Evolutionary conservation across 1,140 invertebrate genomes (phyloP).

Genomic region (Drosophila lowei): DNA sequence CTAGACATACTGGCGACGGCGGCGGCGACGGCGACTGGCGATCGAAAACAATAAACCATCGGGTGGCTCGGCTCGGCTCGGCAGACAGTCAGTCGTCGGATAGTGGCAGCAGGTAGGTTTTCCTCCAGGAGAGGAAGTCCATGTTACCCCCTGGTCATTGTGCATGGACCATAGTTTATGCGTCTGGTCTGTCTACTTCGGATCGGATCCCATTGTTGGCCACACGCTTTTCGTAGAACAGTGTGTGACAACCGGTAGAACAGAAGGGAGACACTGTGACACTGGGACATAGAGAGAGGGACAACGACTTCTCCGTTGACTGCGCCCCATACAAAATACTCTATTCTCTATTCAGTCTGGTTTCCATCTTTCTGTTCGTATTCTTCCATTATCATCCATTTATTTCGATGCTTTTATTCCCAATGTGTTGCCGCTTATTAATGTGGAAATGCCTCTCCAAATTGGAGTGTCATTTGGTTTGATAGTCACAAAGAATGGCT

Average conservation of each 20-base stretch:
- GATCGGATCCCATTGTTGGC: constrained; percentile 57
- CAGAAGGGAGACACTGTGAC: constrained; percentile 29
- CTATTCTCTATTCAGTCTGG: constrained; percentile 34
- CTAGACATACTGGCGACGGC: constrained; percentile 73
- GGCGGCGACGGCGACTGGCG: neutral
- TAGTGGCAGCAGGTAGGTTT: constrained; percentile 37
- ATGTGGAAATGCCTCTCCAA: constrained; percentile 80
- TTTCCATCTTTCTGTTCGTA: constrained; percentile 35
- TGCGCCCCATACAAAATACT: constrained; percentile 53
- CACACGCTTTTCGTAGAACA: constrained; percentile 78
- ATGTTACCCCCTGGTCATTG: constrained; percentile 57
- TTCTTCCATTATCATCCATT: constrained; percentile 55
- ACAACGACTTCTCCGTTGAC: constrained; percentile 69
- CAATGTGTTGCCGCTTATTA: constrained; percentile 73
- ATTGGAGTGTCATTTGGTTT: constrained; percentile 77
- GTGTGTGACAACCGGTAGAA: constrained; percentile 64
- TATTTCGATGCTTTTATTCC: constrained; percentile 66
- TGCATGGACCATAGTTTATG: constrained; percentile 70
- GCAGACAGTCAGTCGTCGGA: neutral
- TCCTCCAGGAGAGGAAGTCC: constrained; percentile 58
- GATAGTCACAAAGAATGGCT: constrained; percentile 41
- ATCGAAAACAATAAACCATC: constrained; percentile 41
- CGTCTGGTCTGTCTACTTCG: constrained; percentile 64
- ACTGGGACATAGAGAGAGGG: constrained; percentile 41
- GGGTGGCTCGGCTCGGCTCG: constrained; percentile 18